Percentiles rank a stretch among this genome's conserved stretches.
Evolutionary conservation across 2,888 invertebrate genomes (phyloP).

Genomic region (Agrotis clavis): DNA sequence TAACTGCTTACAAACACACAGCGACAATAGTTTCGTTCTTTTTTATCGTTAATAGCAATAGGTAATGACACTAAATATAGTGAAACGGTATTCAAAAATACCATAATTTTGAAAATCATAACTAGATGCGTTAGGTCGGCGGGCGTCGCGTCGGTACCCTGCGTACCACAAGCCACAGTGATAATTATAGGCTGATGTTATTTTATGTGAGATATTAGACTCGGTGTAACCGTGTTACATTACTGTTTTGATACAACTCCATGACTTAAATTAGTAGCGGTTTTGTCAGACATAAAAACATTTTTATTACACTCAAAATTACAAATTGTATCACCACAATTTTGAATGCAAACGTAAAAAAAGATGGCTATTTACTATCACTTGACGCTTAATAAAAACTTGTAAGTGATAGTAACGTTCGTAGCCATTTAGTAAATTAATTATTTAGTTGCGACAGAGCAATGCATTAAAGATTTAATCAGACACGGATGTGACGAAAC

Average conservation of each 20-base stretch:
- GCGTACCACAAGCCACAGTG: background rate
- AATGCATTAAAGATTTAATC: conserved; percentile 61
- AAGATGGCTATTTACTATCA: conserved; percentile 38
- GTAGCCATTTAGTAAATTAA: conserved; percentile 51
- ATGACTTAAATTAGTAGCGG: conserved; percentile 30
- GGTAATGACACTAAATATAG: background rate
- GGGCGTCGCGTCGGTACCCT: too few relatives aligned
- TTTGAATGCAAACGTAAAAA: conserved; percentile 26
- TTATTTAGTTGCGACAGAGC: conserved; percentile 54
- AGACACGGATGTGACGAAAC: conserved; percentile 67
- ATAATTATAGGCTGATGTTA: conserved; percentile 19
- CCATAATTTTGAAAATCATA: background rate
- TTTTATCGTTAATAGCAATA: conserved; percentile 7
- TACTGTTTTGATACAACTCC: conserved; percentile 28
- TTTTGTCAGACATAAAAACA: conserved; percentile 30
- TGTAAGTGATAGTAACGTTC: conserved; percentile 46
- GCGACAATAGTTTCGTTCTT: background rate
- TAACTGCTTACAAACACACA: conserved; percentile 2
- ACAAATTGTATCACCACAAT: conserved; percentile 25
- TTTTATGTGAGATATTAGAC: conserved; percentile 22
- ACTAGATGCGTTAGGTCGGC: background rate
- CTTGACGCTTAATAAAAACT: conserved; percentile 47
- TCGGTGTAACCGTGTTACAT: conserved; percentile 12
- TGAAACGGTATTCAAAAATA: background rate
- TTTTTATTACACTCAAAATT: conserved; percentile 42